Conservation (phyloP, 2,888 invertebrate genomes). For the Agrotis ipsilon region DNA sequence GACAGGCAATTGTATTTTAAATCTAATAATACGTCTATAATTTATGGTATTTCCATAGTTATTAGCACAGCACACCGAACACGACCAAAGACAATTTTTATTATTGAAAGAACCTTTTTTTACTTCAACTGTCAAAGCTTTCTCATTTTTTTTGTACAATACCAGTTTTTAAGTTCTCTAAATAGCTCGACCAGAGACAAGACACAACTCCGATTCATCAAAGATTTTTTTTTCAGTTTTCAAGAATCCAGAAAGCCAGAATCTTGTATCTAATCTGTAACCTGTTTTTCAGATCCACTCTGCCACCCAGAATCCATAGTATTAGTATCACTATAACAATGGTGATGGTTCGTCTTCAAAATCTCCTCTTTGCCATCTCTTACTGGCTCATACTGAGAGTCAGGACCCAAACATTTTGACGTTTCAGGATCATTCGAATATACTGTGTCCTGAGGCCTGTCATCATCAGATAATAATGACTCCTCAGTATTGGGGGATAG, state of each 20-base stretch:
- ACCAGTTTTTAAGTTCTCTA: no score
- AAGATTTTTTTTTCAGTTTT: no score
- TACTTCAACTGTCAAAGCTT: no score
- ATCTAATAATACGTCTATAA: constrained; percentile 31
- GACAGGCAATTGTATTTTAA: constrained; percentile 27
- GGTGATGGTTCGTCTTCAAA: constrained; percentile 86
- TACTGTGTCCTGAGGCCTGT: constrained; percentile 74
- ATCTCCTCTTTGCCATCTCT: constrained; percentile 83
- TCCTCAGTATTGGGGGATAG: constrained; percentile 87
- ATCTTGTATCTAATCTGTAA: constrained; percentile 77
- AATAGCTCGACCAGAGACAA: no score
- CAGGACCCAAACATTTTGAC: constrained; percentile 83
- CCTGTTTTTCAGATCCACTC: constrained; percentile 92
- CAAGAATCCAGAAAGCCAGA: neutral
- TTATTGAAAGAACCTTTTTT: no score
- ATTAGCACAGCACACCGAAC: constrained; percentile 50
- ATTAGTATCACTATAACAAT: constrained; percentile 91
- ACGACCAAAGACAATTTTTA: constrained; percentile 4
- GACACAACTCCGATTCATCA: no score
- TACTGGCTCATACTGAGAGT: constrained; percentile 86
- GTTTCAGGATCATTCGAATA: constrained; percentile 83
- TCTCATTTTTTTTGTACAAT: no score
- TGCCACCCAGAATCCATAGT: constrained; percentile 94
- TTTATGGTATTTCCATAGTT: constrained; percentile 27
- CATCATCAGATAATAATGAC: constrained; percentile 84